Evolutionary conservation across 2,113 vertebrate species (phyloP), one percentile per base, ranked within the genome.

Genomic region (human (Homo sapiens)): DNA sequence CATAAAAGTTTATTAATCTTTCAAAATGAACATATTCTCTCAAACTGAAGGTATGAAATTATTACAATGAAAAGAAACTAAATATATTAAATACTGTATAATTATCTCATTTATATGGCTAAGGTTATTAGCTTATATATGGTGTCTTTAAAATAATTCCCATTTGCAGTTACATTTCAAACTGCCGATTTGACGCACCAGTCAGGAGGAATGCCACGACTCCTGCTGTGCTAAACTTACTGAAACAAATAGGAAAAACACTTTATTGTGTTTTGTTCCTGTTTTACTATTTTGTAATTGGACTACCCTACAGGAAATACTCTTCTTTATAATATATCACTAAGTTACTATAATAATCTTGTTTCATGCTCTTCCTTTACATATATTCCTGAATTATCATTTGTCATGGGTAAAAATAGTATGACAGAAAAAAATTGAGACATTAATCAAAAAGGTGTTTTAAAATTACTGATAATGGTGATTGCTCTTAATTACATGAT

Each of bases 141-240:
- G 0, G 98, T 98, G 96, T 81, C 97, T 98, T 96, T 97, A 97
- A 93, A 98, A 98, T 97, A 98, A 98, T 98, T 98, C 97, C 96
- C 97, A 98, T 32, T 98, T 97, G 98, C 98, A 97, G 97, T 98
- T 98, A 97, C 96, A 98, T 98, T 97, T 98, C 97, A 98, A 98
- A 98, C 95, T 97, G 95, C 98, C 97, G 97, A 98, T 97, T 97
- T 98, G 98, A 98, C 64, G 27, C 96, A 97, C 96, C 98, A 98
- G 98, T 97, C 97, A 98, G 98, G 98, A 98, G 98, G 96, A 98
- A 97, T 95, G 97, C 96, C 97, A 98, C 38, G 1, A 59, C 96
- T 97, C 99, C 99, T 13, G 92, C 99, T 99, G 99, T 99, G 98
- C 98, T 98, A 99, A 99, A 99, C 98, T 98, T 98, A 98, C 98